phyloP scores from a whole-genome alignment of 2,888 invertebrate species.

The Ormyrus thymus region DNA sequence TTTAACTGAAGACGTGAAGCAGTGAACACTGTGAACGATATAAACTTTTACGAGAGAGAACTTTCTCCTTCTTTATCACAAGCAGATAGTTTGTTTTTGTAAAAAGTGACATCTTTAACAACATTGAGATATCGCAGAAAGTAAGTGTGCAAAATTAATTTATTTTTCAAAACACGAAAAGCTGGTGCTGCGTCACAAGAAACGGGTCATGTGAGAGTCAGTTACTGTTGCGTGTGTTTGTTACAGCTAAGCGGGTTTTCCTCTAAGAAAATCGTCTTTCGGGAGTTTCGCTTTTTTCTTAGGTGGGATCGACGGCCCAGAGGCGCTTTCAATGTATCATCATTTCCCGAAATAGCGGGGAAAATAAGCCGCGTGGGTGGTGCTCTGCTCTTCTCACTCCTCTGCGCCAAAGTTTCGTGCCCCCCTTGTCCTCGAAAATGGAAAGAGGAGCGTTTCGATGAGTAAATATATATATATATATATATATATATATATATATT shows the following conservation, averaged over 20 bases:
- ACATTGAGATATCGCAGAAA: constrained; percentile 27
- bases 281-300: neutral
- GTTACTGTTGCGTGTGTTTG: neutral
- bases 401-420: constrained; percentile 21
- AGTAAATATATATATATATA: neutral
- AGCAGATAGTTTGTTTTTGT: neutral
- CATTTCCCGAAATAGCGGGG: constrained; percentile 72
- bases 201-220: constrained; percentile 4
- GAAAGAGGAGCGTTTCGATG: constrained; percentile 28
- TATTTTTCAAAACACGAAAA: neutral
- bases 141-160: constrained; percentile 41
- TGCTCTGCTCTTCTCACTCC: neutral
- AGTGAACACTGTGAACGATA: constrained; percentile 37
- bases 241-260: neutral
- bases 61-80: neutral
- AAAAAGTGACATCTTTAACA: neutral
- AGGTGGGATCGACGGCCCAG: neutral
- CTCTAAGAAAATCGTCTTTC: neutral
- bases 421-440: constrained; percentile 40
- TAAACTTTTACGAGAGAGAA: constrained; percentile 17
- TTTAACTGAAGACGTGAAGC: constrained; percentile 66
- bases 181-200: neutral
- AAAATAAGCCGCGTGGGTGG: constrained; percentile 61
- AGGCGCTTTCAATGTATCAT: constrained; percentile 62
- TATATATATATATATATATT: neutral